Evolutionary conservation across 2,888 invertebrate species (phyloP).

Genomic region (Diadegma fenestrale): DNA sequence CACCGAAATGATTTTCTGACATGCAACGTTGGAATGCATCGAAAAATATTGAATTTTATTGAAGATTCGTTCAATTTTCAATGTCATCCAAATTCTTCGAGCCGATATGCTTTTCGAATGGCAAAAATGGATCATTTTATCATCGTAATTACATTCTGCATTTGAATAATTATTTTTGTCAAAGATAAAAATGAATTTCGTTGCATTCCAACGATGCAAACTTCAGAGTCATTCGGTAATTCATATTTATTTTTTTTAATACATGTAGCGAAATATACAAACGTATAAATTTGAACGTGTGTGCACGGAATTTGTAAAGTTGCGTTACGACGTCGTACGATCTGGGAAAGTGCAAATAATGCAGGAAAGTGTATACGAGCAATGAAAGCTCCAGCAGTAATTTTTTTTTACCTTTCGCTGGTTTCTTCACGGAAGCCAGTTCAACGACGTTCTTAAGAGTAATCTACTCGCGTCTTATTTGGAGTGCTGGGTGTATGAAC

Average conservation of each 20-base stretch:
- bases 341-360: conserved; percentile 9
- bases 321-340: conserved; percentile 33
- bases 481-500: conserved; percentile 25
- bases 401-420: background rate
- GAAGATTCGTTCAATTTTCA: too few species aligned
- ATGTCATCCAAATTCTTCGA: too few species aligned
- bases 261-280: background rate
- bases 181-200: too few species aligned
- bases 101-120: too few species aligned
- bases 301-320: background rate
- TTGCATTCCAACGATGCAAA: too few species aligned
- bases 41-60: too few species aligned
- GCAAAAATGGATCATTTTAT: too few species aligned
- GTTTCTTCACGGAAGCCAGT: conserved; percentile 19
- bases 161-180: too few species aligned
- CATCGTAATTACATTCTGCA: too few species aligned
- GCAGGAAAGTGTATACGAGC: conserved; percentile 16
- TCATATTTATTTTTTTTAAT: conserved; percentile 12
- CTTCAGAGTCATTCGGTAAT: too few species aligned
- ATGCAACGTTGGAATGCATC: too few species aligned
- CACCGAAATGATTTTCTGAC: too few species aligned
- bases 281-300: conserved; percentile 6
- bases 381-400: conserved; percentile 25
- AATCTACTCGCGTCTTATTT: conserved; percentile 30
- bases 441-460: conserved; percentile 34